Percentiles rank a stretch among this genome's conserved stretches.
Conservation (phyloP, 2,797 vertebrate species). For the Pseudopleuronectes americanus region DNA sequence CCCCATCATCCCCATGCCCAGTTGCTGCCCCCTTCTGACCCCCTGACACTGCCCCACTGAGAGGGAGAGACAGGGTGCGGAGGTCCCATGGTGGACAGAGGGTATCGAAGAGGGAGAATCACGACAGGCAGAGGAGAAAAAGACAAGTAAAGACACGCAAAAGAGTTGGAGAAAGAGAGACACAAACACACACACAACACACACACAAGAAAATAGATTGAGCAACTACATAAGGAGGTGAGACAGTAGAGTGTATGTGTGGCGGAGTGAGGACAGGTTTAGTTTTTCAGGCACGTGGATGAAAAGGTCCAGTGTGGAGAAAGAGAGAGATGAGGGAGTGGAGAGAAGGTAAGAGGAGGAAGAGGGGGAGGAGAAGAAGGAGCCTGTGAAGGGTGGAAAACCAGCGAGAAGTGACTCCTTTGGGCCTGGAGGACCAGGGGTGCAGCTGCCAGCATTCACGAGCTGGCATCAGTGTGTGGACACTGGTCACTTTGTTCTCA, state of each 20-base stretch:
- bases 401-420: slow-evolving; percentile 61
- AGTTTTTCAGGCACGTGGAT: slow-evolving; percentile 69
- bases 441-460: slow-evolving; percentile 62
- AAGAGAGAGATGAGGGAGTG: slow-evolving; percentile 35
- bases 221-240: slow-evolving; percentile 71
- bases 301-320: slow-evolving; percentile 65
- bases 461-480: slow-evolving; percentile 52
- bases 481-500: slow-evolving; percentile 39
- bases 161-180: slow-evolving; percentile 65
- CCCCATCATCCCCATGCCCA: slow-evolving; percentile 91
- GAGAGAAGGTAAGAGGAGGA: slow-evolving; percentile 36
- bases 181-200: slow-evolving; percentile 32
- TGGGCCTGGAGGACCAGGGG: slow-evolving; percentile 55
- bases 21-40: slow-evolving; percentile 88
- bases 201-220: slow-evolving; percentile 69
- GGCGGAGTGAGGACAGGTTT: slow-evolving; percentile 53
- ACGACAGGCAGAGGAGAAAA: slow-evolving; percentile 73
- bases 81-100: slow-evolving; percentile 64
- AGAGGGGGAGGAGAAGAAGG: slow-evolving; percentile 31
- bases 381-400: slow-evolving; percentile 75
- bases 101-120: slow-evolving; percentile 64
- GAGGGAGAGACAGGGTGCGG: slow-evolving; percentile 82
- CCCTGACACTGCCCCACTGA: slow-evolving; percentile 92
- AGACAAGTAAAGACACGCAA: slow-evolving; percentile 52
- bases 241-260: slow-evolving; percentile 67